Evolutionary conservation across 1,140 invertebrate genomes (phyloP).

Genomic region (Phymorhynchus buccinoides): DNA sequence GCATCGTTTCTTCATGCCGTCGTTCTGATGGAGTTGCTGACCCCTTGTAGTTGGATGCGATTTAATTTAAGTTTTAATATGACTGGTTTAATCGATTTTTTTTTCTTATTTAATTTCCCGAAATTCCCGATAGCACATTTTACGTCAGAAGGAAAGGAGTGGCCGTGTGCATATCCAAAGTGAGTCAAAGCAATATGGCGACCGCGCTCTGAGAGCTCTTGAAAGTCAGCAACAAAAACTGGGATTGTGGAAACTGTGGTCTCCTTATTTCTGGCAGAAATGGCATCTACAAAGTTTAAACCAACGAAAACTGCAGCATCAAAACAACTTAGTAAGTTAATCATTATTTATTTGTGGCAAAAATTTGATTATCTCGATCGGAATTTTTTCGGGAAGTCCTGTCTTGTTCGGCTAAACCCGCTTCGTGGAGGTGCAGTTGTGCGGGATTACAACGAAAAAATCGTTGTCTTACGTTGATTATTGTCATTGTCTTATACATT

Average conservation of each 20-base stretch:
- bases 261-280: neutral
- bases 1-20: too few species aligned
- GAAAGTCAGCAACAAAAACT: too few species aligned
- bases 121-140: neutral
- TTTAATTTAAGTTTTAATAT: too few species aligned
- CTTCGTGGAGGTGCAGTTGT: neutral
- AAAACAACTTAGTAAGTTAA: neutral
- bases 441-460: neutral
- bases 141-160: neutral
- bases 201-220: neutral
- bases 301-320: neutral
- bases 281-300: neutral
- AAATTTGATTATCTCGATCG: neutral
- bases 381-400: constrained; percentile 18
- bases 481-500: too few species aligned
- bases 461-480: too few species aligned
- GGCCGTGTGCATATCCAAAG: neutral
- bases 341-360: neutral
- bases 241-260: neutral
- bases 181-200: constrained; percentile 23
- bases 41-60: too few species aligned
- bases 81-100: too few species aligned
- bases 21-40: too few species aligned
- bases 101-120: neutral
- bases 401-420: neutral